These are phyloP conservation scores for Cantharis flavilabris DNA, from an alignment of 2,888 invertebrate genomes.

Conservation along the genomic window DNA sequence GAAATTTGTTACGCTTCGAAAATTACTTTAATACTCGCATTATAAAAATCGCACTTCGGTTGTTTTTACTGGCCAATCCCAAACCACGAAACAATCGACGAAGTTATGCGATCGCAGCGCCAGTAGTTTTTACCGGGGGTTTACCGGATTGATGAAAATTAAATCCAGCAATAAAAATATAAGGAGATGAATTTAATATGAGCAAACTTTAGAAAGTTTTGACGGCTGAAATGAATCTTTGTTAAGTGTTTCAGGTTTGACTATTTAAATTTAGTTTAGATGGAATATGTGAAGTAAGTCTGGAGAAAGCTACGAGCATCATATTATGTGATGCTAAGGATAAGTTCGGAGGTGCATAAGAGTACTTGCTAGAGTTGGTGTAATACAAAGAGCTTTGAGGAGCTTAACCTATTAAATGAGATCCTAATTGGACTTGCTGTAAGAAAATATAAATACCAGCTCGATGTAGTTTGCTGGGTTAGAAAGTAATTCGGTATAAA, in stretches of 20 bases:
- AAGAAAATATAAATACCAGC: slow-evolving; percentile 5
- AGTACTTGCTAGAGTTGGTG: slow-evolving; percentile 3
- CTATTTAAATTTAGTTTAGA: background rate
- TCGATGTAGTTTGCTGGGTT: background rate
- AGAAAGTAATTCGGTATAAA: background rate
- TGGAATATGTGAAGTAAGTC: background rate
- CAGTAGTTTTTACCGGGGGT: background rate
- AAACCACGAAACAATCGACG: background rate
- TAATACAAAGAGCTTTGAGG: slow-evolving; percentile 13
- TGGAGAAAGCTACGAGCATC: background rate
- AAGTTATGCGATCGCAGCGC: background rate
- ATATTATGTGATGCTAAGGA: slow-evolving; percentile 5
- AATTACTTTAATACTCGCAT: background rate
- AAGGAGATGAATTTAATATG: background rate
- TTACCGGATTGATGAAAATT: background rate
- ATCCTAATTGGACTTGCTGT: slow-evolving; percentile 19
- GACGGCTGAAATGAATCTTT: background rate
- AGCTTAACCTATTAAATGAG: slow-evolving; percentile 21
- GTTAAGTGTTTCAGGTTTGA: background rate
- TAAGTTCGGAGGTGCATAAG: slow-evolving; percentile 19
- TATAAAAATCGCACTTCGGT: background rate
- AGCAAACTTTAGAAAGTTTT: background rate
- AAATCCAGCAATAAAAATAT: background rate
- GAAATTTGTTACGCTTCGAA: slow-evolving; percentile 9
- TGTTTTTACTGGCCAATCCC: background rate